Conservation (phyloP, 1,140 invertebrate species). For the Drosophila grimshawi region DNA sequence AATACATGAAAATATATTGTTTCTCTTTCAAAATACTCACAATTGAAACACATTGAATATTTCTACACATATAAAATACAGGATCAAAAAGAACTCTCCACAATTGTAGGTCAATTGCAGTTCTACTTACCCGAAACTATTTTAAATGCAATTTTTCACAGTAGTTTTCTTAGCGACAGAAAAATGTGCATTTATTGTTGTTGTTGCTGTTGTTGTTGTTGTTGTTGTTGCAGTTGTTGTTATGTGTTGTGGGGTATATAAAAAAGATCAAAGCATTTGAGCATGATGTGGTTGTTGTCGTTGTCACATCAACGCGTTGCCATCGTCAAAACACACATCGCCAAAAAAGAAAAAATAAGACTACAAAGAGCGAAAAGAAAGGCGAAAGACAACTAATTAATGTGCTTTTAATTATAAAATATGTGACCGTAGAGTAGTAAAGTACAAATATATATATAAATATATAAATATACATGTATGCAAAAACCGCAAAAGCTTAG, state of each 20-base stretch:
- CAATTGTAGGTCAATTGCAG: background rate
- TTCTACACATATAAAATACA: background rate
- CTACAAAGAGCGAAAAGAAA: slow-evolving; percentile 62
- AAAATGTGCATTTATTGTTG: slow-evolving; percentile 34
- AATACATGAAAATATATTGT: too few species aligned
- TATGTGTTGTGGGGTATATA: slow-evolving; percentile 19
- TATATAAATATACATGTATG: slow-evolving; percentile 3
- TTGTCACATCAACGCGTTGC: slow-evolving; percentile 79
- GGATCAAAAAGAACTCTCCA: background rate
- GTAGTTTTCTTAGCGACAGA: background rate
- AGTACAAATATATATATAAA: slow-evolving; percentile 5
- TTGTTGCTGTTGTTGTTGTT: slow-evolving; percentile 22
- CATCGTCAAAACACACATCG: slow-evolving; percentile 68
- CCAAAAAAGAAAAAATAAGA: slow-evolving; percentile 11
- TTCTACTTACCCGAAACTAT: slow-evolving; percentile 9
- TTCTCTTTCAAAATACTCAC: too few species aligned
- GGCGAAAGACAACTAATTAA: slow-evolving; percentile 60
- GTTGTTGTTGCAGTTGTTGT: slow-evolving; percentile 25
- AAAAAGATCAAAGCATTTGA: slow-evolving; percentile 71
- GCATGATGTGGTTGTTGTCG: slow-evolving; percentile 61
- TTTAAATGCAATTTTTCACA: slow-evolving; percentile 10
- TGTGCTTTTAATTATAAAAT: slow-evolving; percentile 79
- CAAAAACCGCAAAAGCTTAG: slow-evolving; percentile 72
- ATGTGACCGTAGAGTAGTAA: slow-evolving; percentile 39
- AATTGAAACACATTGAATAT: background rate